Conservation (phyloP, 1,140 invertebrate genomes). For the Acyrthosiphon pisum region DNA sequence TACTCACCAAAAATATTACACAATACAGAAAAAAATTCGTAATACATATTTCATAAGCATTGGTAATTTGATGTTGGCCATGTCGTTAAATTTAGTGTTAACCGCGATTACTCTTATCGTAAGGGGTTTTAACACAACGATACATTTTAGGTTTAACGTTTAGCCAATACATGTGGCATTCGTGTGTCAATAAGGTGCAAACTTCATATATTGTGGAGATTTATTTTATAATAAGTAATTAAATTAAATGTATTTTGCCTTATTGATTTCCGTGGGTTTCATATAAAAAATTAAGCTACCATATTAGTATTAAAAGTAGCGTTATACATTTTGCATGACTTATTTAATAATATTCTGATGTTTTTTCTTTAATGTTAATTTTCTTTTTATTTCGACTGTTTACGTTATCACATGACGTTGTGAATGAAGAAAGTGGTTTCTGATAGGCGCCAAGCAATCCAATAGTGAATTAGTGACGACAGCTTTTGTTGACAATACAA, state of each 20-base stretch:
- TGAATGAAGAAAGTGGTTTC: background rate
- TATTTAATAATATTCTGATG: background rate
- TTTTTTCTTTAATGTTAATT: background rate
- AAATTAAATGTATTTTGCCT: background rate
- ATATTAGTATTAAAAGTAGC: background rate
- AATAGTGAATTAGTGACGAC: background rate
- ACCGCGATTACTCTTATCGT: background rate
- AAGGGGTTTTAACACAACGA: background rate
- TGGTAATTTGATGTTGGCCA: no score
- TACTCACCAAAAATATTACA: background rate
- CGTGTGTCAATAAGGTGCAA: background rate
- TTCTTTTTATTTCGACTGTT: background rate
- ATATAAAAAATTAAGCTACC: background rate
- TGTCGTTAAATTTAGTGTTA: background rate
- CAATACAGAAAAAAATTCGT: background rate
- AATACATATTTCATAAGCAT: background rate
- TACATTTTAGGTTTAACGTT: background rate
- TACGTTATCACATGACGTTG: background rate
- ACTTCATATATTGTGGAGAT: background rate
- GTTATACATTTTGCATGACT: background rate
- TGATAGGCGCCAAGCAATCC: background rate
- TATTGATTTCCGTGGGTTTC: background rate
- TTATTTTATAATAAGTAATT: background rate
- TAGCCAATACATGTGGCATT: background rate
- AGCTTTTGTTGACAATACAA: background rate